A percentile compares a stretch with the other conserved stretches of the same genome.
phyloP scores from a whole-genome alignment of 2,797 vertebrate genomes.

The Acanthurus lineatus region DNA sequence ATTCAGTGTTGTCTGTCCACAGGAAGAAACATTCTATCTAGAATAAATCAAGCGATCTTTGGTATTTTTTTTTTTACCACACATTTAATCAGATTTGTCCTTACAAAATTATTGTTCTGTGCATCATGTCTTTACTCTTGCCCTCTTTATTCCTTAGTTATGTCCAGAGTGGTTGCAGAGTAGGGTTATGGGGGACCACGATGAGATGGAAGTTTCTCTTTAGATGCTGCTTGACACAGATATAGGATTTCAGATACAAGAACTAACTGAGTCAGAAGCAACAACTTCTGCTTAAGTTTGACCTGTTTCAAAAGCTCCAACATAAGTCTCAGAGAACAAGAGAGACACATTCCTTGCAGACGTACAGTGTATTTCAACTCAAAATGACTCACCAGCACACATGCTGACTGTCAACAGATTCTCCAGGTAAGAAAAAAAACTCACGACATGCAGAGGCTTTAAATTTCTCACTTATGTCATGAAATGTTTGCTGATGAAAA shows the following conservation, averaged over 20 bases:
- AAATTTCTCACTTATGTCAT: slow-evolving; percentile 9
- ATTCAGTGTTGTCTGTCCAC: too few species aligned
- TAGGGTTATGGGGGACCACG: neutral
- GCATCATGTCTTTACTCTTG: neutral
- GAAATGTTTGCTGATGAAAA: slow-evolving; percentile 13
- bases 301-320: neutral
- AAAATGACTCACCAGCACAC: neutral
- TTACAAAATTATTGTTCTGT: neutral
- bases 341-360: neutral
- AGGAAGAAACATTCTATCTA: too few species aligned
- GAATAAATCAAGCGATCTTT: neutral
- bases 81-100: neutral
- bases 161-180: neutral
- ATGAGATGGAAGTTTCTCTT: neutral
- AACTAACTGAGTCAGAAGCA: too few species aligned
- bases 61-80: neutral
- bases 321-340: neutral
- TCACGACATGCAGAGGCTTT: neutral
- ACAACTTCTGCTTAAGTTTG: slow-evolving; percentile 3
- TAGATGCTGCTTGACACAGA: neutral
- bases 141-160: neutral
- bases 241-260: slow-evolving; percentile 8
- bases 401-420: neutral
- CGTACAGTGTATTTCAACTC: neutral
- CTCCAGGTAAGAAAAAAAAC: neutral